Conservation (phyloP, 92 coral and sea anemone genomes). For the Actinernus sp. region DNA sequence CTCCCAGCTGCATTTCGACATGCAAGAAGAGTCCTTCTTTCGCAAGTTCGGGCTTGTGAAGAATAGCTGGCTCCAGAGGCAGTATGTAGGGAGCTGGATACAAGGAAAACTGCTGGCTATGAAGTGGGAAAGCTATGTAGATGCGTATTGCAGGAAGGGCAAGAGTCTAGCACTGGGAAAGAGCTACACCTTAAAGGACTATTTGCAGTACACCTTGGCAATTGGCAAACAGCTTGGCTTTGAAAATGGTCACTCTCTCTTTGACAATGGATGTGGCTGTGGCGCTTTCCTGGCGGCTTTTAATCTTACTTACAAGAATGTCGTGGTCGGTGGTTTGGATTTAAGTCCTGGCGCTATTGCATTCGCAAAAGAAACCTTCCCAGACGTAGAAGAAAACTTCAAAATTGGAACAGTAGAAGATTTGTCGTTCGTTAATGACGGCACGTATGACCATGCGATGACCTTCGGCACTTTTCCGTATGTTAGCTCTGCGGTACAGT, state of each 20-base stretch:
- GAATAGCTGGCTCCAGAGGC: conserved; percentile 55
- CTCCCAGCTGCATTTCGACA: conserved; percentile 47
- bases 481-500: conserved; percentile 64
- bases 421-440: conserved; percentile 49
- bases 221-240: conserved; percentile 41
- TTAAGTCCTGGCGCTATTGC: conserved; percentile 54
- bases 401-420: conserved; percentile 63
- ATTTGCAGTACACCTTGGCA: conserved; percentile 20
- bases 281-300: conserved; percentile 64
- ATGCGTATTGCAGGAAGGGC: conserved; percentile 46
- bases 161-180: conserved; percentile 53
- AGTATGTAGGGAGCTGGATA: conserved; percentile 59
- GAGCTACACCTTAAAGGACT: conserved; percentile 44
- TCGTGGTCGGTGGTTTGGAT: conserved; percentile 58
- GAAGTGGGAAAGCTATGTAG: conserved; percentile 69
- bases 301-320: conserved; percentile 50
- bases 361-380: conserved; percentile 61
- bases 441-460: conserved; percentile 60
- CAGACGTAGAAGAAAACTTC: conserved; percentile 17
- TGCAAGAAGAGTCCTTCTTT: conserved; percentile 55
- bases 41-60: conserved; percentile 63
- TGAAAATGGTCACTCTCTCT: conserved; percentile 50
- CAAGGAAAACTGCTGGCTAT: conserved; percentile 43
- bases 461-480: conserved; percentile 72
- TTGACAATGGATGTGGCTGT: conserved; percentile 76